Base-by-base conservation (phyloP, 2,113 vertebrate genomes). In the Melierax canorus region DNA sequence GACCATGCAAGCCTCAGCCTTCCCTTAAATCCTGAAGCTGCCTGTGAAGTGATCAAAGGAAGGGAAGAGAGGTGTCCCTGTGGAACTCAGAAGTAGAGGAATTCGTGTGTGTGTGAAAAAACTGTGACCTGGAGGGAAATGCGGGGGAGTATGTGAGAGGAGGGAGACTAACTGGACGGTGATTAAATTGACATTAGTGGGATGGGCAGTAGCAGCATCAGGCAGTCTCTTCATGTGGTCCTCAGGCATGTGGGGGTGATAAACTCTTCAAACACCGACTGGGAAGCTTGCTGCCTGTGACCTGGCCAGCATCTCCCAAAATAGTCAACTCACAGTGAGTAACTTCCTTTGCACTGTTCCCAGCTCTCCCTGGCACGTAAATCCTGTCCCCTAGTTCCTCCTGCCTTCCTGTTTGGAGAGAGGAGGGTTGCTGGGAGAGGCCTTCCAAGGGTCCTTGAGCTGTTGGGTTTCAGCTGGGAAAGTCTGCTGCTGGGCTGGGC, bases 381-480 rank as follows among this genome's bases (percentile, higher is more conserved):
- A 97, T 98, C 97, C 97, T 97, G 96, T 97, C 88, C 69, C 77
- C 76, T n/a, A 94, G 90, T 97, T 97, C 95, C 94, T 97, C 86
- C 64, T 95, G 85, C 76, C 69, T 98, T 98, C 98, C 97, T 97
- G 97, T 97, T 96, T 95, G 55, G 81, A 90, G 96, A 94, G 92
- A 51, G 85, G 86, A 86, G 88, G 81, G 86, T 79, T 95, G 80
- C 73, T 69, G 93, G 95, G 97, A 97, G 92, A 94, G 88, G 72
- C 82, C 86, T 95, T 97, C 80, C 90, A 74, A 80, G 77, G 86
- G 93, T 95, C 97, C 92, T 94, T 94, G 92, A 97, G 96, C 62
- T 46, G 78, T 32, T 96, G 75, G 72, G 55, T 77, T 97, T 97
- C 86, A 88, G 81, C 89, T 97, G 94, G 81, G 94, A 94, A 97